These are phyloP conservation scores for Macrobrachium nipponense DNA, from an alignment of 1,140 invertebrate genomes.

Conservation along the genomic window DNA sequence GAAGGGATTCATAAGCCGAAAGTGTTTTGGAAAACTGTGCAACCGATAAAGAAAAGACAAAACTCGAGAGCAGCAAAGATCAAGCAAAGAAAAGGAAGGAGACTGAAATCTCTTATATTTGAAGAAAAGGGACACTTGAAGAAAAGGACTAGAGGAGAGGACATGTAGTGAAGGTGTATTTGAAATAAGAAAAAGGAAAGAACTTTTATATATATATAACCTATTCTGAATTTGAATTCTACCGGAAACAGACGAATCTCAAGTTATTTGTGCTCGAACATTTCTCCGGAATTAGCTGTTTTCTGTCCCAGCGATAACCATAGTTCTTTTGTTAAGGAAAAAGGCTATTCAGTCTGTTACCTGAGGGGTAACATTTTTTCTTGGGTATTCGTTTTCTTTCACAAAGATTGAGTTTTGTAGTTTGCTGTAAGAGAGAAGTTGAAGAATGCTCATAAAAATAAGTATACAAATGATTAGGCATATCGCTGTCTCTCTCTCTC, in stretches of 20 bases:
- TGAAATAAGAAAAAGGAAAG: not conserved
- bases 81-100: not conserved
- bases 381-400: no score
- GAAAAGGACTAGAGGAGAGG: not conserved
- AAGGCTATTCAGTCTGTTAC: no score
- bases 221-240: no score
- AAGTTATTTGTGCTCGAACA: not conserved
- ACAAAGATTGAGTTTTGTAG: no score
- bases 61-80: not conserved
- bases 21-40: not conserved
- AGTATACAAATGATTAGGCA: no score
- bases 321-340: no score
- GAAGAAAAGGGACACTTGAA: not conserved
- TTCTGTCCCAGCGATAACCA: no score
- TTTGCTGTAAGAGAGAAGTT: no score
- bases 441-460: no score
- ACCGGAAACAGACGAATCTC: not conserved
- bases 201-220: not conserved
- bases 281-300: not conserved
- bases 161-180: not conserved
- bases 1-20: constrained; percentile 48
- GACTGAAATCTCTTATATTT: not conserved
- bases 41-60: not conserved
- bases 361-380: no score
- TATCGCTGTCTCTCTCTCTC: no score